phyloP scores from a whole-genome alignment of 2,113 vertebrate genomes.

The Phylloscopus trochiloides region DNA sequence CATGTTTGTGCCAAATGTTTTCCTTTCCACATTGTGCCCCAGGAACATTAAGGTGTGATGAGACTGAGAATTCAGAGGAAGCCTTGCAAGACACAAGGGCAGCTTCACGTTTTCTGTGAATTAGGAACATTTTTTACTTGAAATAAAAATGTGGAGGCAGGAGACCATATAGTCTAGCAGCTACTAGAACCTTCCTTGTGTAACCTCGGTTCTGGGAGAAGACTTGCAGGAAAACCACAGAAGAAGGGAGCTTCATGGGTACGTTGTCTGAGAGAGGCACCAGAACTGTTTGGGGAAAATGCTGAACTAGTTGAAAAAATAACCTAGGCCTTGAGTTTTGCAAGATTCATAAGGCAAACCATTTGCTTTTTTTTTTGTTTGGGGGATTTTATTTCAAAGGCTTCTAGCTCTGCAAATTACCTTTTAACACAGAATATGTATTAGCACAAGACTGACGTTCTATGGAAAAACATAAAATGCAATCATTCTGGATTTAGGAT shows the following conservation, averaged over 20 bases:
- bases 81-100: neutral
- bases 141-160: neutral
- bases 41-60: neutral
- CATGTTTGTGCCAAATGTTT: neutral
- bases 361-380: neutral
- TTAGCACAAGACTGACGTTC: neutral
- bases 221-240: neutral
- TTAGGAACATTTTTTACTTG: neutral
- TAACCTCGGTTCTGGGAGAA: neutral
- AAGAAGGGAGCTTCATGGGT: neutral
- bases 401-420: neutral
- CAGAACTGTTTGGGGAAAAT: neutral
- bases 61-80: neutral
- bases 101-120: neutral
- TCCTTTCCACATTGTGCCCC: neutral
- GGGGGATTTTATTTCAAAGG: neutral
- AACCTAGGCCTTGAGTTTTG: neutral
- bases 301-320: neutral
- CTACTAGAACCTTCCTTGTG: neutral
- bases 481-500: neutral
- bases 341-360: neutral
- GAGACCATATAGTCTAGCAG: neutral
- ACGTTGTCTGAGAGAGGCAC: neutral
- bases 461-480: neutral
- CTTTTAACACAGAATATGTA: neutral